Evolutionary conservation across 1,140 invertebrate genomes (phyloP), one percentile per base, ranked within the genome.

Genomic region (Delia radicum): DNA sequence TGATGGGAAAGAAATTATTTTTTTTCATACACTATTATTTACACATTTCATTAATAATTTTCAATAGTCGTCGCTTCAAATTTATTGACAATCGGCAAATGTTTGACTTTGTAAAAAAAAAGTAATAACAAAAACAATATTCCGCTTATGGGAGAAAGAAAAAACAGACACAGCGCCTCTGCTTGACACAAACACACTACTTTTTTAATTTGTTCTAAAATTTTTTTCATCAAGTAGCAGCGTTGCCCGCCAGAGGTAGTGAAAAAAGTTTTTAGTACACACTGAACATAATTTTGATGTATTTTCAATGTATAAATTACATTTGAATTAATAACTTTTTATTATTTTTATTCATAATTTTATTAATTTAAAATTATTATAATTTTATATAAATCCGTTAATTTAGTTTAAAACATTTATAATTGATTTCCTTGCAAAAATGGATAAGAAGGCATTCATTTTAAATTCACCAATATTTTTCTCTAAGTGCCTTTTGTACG

Each of bases 171-270:
- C 65, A 33, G 63, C 63, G 63, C 48, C 48, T 55, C 48, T 55
- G 46, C 31, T 69, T 69, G 65, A 33, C 65, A 69, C 65, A 67
- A 67, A 67, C 63, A 67, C 63, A 69, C 65, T 69, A 69, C 65
- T 10, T 69, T 69, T 69, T 69, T 69, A 18, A 21, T 21, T 33
- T 33, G 15, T 69, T 24, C 18, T 33, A 18, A 29, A n/a, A 69
- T 33, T 69, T 5, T 27, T 26, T 69, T 69, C n/a, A 69, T 10
- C 37, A 33, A 3, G 29, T 18, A 18, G 21, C 65, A 69, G n/a
- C 29, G 65, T 69, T 69, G 65, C 29, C 33, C 10, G 1, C 29
- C 6, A 18, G 21, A 21, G 21, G 65, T 69, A 69, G 29, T 55
- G 3, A 21, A 55, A 55, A 55, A 55, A 55, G 46, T 55, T 55